These are phyloP conservation scores for Aproaerema taeniolella DNA, from an alignment of 2,888 invertebrate genomes.

Conservation along the genomic window DNA sequence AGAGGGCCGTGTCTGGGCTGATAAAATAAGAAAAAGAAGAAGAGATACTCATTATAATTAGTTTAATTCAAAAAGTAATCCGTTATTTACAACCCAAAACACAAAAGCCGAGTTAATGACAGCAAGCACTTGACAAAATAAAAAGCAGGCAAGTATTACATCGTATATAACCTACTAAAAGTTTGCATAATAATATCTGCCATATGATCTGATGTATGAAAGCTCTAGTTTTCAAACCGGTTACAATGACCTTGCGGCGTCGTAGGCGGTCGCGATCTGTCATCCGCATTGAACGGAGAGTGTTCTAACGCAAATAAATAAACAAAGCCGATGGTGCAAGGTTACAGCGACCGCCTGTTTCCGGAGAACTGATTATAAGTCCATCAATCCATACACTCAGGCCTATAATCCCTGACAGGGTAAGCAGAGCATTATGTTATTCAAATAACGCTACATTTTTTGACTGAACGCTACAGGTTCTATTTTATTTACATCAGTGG, in stretches of 20 bases:
- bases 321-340: conserved; percentile 41
- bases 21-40: no score
- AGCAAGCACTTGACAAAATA: conserved; percentile 16
- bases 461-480: no score
- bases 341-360: conserved; percentile 39
- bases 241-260: conserved; percentile 47
- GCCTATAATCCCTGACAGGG: no score
- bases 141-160: conserved; percentile 13
- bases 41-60: no score
- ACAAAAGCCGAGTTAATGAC: conserved; percentile 14
- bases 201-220: conserved; percentile 35
- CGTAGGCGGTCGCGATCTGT: conserved; percentile 40
- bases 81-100: conserved; percentile 3
- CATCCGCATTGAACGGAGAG: conserved; percentile 39
- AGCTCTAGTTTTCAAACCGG: conserved; percentile 51
- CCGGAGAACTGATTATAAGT: no score
- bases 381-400: no score
- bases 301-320: conserved; percentile 27
- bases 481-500: no score
- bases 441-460: no score
- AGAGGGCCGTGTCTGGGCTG: no score
- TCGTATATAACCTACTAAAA: conserved; percentile 21
- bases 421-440: no score
- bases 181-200: conserved; percentile 45
- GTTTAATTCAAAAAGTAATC: no score